Percentiles rank a stretch among this genome's conserved stretches.
These are phyloP conservation scores for Monodelphis domestica DNA, from an alignment of 2,797 vertebrate genomes.

Conservation along the genomic window DNA sequence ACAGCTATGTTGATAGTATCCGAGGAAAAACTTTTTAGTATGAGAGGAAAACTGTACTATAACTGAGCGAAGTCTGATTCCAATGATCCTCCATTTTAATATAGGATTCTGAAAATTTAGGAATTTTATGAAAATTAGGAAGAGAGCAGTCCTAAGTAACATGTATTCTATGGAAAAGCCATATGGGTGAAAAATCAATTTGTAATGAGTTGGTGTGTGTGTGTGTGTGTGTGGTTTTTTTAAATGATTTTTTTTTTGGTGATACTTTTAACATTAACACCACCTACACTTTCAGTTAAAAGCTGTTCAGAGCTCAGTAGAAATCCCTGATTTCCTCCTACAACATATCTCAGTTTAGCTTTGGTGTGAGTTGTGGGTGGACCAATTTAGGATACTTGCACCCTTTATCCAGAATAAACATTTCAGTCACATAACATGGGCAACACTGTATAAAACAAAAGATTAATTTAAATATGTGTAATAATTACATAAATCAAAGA, in stretches of 20 bases:
- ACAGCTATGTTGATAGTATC: not conserved
- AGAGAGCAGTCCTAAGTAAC: constrained; percentile 66
- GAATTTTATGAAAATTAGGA: no score
- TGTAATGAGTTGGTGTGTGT: constrained; percentile 28
- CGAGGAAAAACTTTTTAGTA: not conserved
- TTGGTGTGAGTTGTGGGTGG: constrained; percentile 44
- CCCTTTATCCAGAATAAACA: constrained; percentile 37
- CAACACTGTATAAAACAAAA: constrained; percentile 25
- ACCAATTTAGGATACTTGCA: constrained; percentile 9
- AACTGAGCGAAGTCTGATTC: constrained; percentile 23
- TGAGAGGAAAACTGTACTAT: no score
- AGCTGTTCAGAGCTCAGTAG: constrained; percentile 62
- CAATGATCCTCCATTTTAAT: no score
- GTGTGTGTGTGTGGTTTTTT: no score
- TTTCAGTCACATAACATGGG: not conserved
- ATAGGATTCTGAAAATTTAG: constrained; percentile 41
- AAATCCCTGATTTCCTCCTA: constrained; percentile 62
- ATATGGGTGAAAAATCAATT: constrained; percentile 42
- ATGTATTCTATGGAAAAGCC: constrained; percentile 27
- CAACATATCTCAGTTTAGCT: constrained; percentile 44
- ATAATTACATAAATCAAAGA: constrained; percentile 3
- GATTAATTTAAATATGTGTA: constrained; percentile 5
- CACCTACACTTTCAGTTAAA: constrained; percentile 67
- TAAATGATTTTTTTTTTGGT: constrained; percentile 24
- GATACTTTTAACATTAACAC: constrained; percentile 63